Base-by-base conservation (phyloP, 1,140 invertebrate species). In the Leptestheria dahalacensis region DNA sequence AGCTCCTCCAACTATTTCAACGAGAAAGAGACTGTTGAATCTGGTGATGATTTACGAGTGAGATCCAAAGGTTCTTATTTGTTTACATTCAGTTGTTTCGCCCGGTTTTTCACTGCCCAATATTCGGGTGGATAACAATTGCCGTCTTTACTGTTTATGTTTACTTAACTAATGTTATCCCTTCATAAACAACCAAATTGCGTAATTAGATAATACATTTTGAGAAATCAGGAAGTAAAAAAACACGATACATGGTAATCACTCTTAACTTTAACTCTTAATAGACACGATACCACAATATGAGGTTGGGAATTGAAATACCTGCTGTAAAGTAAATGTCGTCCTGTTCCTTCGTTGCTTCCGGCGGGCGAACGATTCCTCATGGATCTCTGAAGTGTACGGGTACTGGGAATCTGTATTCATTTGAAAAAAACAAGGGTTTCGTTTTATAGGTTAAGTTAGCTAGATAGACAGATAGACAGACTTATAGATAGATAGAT, bases 291-390 rank as follows among this genome's bases (percentile, higher is more conserved):
- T 26, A 11, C 18, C 15, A 28, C 11, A 12, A 58, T 60, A 12
- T 51, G 20, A 11, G 12, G 56, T 18, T n/a, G 21, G n/a, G n/a
- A n/a, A n/a, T n/a, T n/a, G n/a, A n/a, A n/a, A n/a, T 77, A 91
- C 88, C 83, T 92, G 91, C 75, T 96, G 92, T 59, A 96, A 73
- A 3, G 92, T 97, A 74, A 98, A 97, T 10, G 94, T 98, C 15
- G 94, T 98, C 64, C 94, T 76, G 74, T 97, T 97, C 64, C 94
- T 73, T 56, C 94, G 78, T 69, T 98, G 93, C 72, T 97, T 97
- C 67, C 94, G 78, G 64, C 93, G 78, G 46, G 95, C 91, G 76
- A 97, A 97, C 10, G 90, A 89, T 73, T 97, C 93, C 76, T 97
- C 92, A 72, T 94, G 91, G 52, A 95, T 85, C 54, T 79, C 78